A percentile compares a stretch with the other conserved stretches of the same genome.
phyloP scores from a whole-genome alignment of 2,113 vertebrate genomes.

The Pseudorhombus dupliciocellatus region DNA sequence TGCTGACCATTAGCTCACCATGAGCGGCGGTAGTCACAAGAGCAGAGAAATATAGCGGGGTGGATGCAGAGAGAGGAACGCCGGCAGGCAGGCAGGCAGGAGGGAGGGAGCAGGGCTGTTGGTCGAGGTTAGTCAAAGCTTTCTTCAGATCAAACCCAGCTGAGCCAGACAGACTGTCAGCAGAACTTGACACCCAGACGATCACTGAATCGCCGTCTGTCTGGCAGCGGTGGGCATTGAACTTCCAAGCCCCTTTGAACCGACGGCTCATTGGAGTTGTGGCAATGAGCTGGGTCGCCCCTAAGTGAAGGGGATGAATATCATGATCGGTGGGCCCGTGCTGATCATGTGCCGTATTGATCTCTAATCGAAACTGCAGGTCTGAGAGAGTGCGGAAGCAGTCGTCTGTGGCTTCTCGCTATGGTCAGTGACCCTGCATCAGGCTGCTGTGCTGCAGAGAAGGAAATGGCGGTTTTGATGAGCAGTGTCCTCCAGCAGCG shows the following conservation, averaged over 20 bases:
- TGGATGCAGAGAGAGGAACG: conserved; percentile 28
- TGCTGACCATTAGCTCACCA: conserved; percentile 68
- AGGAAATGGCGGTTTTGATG: conserved; percentile 41
- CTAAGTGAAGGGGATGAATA: conserved; percentile 70
- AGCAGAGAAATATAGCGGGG: conserved; percentile 34
- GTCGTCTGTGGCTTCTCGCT: conserved; percentile 59
- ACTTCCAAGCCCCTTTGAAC: conserved; percentile 55
- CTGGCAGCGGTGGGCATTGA: conserved; percentile 57
- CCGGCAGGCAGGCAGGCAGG: not conserved
- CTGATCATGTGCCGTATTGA: conserved; percentile 76
- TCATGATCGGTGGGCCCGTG: conserved; percentile 58
- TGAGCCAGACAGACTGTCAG: conserved; percentile 64
- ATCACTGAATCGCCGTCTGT: conserved; percentile 47
- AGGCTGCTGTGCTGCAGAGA: conserved; percentile 22
- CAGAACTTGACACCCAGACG: conserved; percentile 71
- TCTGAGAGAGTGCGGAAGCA: conserved; percentile 42
- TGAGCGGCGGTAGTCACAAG: conserved; percentile 39
- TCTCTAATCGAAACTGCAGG: conserved; percentile 64
- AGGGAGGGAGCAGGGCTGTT: conserved; percentile 13
- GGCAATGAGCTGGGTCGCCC: conserved; percentile 46
- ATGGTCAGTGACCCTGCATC: conserved; percentile 30
- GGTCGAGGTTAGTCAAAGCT: conserved; percentile 32
- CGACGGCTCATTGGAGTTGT: conserved; percentile 29
- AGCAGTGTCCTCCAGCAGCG: not conserved
- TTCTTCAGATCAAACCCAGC: conserved; percentile 56